Conservation (phyloP, 1,140 invertebrate genomes). For the Pseudomyrmex pallidus region DNA sequence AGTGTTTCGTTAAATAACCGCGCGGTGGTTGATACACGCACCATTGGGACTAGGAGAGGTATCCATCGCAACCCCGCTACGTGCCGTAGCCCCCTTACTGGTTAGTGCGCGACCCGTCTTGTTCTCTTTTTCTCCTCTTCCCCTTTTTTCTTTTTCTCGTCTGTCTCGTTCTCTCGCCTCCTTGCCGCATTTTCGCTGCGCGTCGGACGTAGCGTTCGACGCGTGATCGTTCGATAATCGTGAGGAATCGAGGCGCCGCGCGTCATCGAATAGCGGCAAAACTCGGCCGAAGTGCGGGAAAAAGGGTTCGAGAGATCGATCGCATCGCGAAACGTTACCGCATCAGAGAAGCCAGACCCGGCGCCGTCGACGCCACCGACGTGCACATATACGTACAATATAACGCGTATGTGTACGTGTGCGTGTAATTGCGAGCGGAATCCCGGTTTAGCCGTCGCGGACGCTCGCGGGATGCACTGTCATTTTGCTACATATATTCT, state of each 20-base stretch:
- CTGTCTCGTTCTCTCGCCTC: not conserved
- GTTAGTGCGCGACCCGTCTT: conserved; percentile 40
- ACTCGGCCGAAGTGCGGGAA: conserved; percentile 7
- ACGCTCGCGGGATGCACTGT: conserved; percentile 8
- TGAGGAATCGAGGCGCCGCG: conserved; percentile 37
- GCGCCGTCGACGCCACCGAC: conserved; percentile 25
- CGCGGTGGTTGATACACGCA: conserved; percentile 57
- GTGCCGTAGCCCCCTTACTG: not conserved
- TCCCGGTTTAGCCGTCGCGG: conserved; percentile 18
- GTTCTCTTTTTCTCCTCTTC: not conserved
- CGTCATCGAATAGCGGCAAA: conserved; percentile 22
- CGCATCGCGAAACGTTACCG: conserved; percentile 21
- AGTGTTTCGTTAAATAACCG: conserved; percentile 64
- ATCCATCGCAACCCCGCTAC: conserved; percentile 25
- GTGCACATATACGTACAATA: conserved; percentile 1
- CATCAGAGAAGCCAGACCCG: conserved; percentile 32
- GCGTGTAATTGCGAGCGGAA: conserved; percentile 24
- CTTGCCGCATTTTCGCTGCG: conserved; percentile 13
- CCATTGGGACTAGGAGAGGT: conserved; percentile 43
- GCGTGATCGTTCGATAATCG: conserved; percentile 37
- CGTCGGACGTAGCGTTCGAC: conserved; percentile 57
- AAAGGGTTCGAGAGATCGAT: conserved; percentile 36
- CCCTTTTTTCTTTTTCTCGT: not conserved
- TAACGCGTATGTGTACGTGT: not conserved
- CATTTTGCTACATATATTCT: conserved; percentile 8